A percentile compares a stretch with the other conserved stretches of the same genome.
Evolutionary conservation across 2,888 invertebrate genomes (phyloP).

Genomic region (Adineta ricciae): DNA sequence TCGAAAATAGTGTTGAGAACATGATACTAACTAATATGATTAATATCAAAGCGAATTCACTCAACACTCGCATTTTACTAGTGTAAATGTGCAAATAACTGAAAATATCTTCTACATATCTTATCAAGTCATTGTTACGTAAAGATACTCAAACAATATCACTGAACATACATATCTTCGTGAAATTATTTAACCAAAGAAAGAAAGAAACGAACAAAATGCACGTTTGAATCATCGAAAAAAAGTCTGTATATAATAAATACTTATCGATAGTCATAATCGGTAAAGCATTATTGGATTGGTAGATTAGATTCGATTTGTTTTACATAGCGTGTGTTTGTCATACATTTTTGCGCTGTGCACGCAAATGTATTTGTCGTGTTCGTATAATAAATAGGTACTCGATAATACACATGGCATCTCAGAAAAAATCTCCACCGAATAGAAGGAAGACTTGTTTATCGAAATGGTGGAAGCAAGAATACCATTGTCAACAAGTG

Average conservation of each 20-base stretch:
- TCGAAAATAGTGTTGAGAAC: neutral
- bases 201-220: neutral
- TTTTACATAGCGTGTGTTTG: no score
- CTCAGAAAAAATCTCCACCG: neutral
- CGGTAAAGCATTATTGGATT: no score
- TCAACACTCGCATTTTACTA: neutral
- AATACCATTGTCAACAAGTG: neutral
- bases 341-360: no score
- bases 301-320: no score
- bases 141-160: neutral
- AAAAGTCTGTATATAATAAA: no score
- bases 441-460: neutral
- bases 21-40: neutral
- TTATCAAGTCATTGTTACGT: neutral
- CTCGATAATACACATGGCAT: neutral
- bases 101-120: neutral
- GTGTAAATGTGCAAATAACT: neutral
- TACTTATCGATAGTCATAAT: no score
- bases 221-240: no score
- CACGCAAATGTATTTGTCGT: no score
- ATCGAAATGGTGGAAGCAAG: neutral
- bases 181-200: no score
- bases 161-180: neutral
- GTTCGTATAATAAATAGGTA: no score
- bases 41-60: neutral